Conservation (phyloP, 2,888 invertebrate species). For the Operophtera brumata region DNA sequence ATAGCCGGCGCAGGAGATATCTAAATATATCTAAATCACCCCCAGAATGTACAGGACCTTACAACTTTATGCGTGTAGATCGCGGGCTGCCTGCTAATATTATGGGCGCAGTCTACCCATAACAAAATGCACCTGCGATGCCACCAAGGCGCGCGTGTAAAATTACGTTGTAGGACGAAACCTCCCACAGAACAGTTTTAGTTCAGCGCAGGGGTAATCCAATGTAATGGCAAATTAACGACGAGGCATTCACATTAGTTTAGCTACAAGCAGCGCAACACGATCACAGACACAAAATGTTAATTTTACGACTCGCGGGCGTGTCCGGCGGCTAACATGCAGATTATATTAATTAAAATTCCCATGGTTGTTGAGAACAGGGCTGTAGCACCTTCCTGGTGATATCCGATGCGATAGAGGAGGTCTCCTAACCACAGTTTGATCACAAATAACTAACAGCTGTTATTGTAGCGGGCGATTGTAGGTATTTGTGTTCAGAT, state of each 20-base stretch:
- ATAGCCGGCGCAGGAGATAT: too few relatives aligned
- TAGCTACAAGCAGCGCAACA: conserved; percentile 14
- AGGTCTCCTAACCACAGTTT: too few relatives aligned
- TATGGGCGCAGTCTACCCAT: not conserved
- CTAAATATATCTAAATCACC: too few relatives aligned
- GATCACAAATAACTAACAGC: too few relatives aligned
- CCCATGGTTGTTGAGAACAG: conserved; percentile 23
- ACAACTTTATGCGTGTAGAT: too few relatives aligned
- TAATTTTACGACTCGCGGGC: conserved; percentile 38
- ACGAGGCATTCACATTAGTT: conserved; percentile 19
- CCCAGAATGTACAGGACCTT: too few relatives aligned
- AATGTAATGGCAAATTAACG: conserved; percentile 17
- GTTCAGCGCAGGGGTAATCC: conserved; percentile 8
- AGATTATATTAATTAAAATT: conserved; percentile 53
- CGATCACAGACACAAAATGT: conserved; percentile 30
- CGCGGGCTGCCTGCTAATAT: too few relatives aligned
- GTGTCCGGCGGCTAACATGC: conserved; percentile 40
- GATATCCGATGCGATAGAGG: not conserved
- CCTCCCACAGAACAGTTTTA: conserved; percentile 7
- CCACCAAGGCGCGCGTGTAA: conserved; percentile 4
- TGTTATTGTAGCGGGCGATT: too few relatives aligned
- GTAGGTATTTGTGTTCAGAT: too few relatives aligned
- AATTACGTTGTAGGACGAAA: not conserved
- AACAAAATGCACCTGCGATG: not conserved
- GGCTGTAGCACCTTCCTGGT: conserved; percentile 10